These are phyloP conservation scores for Netelia virgata DNA, from an alignment of 2,888 invertebrate species.

Conservation along the genomic window DNA sequence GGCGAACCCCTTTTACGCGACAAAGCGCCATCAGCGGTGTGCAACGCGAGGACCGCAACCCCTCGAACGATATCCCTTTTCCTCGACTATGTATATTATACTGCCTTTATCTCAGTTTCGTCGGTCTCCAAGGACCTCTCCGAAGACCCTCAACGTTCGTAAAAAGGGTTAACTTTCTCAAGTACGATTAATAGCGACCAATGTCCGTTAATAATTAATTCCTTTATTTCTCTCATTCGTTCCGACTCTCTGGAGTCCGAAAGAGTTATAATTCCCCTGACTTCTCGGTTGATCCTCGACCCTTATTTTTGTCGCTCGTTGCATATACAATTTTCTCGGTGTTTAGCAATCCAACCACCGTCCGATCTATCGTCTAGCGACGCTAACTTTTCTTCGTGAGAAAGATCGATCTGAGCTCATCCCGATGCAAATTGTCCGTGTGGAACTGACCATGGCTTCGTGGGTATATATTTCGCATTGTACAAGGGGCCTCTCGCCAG, in stretches of 20 bases:
- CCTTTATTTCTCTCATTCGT: constrained; percentile 78
- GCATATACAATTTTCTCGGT: constrained; percentile 31
- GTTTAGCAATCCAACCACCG: constrained; percentile 39
- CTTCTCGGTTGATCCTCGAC: constrained; percentile 39
- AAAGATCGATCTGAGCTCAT: constrained; percentile 23
- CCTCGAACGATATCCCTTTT: constrained; percentile 47
- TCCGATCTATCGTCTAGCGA: constrained; percentile 54
- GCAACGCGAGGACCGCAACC: constrained; percentile 54
- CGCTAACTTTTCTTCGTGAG: constrained; percentile 70
- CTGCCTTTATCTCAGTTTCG: constrained; percentile 63
- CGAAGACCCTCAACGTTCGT: constrained; percentile 52
- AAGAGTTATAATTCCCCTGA: constrained; percentile 32
- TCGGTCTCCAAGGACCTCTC: constrained; percentile 75
- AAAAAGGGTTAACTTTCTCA: constrained; percentile 77
- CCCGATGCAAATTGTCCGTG: not conserved
- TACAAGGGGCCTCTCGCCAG: not conserved
- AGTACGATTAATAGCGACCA: constrained; percentile 79
- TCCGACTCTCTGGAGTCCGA: constrained; percentile 51
- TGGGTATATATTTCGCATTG: constrained; percentile 5
- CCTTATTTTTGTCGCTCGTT: constrained; percentile 50
- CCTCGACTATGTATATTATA: constrained; percentile 9
- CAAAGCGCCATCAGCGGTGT: constrained; percentile 15
- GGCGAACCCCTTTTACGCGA: constrained; percentile 44
- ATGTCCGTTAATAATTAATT: constrained; percentile 80
- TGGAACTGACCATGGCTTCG: not conserved